phyloP scores from a whole-genome alignment of 2,888 invertebrate species.

The Philereme vetulata region DNA sequence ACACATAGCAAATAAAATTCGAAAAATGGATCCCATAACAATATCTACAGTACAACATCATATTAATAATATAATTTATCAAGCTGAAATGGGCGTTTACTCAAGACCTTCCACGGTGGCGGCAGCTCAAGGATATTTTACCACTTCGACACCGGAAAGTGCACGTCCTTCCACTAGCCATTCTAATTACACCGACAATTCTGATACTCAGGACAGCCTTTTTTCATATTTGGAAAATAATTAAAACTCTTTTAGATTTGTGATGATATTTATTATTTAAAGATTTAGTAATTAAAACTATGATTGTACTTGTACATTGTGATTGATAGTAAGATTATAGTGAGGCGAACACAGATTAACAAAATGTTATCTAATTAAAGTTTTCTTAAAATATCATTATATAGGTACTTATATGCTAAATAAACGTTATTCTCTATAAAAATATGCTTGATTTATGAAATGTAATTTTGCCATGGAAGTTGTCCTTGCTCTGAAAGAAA shows the following conservation, averaged over 20 bases:
- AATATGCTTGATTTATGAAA: slow-evolving; percentile 22
- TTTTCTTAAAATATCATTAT: slow-evolving; percentile 15
- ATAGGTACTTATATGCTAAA: slow-evolving; percentile 18
- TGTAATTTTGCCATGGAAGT: slow-evolving; percentile 25
- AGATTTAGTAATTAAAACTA: slow-evolving; percentile 15
- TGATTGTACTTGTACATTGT: slow-evolving; percentile 16
- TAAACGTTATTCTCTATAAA: slow-evolving; percentile 20
- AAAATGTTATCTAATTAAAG: slow-evolving; percentile 14
- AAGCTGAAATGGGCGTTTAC: too few relatives aligned
- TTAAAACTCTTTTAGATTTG: slow-evolving; percentile 23
- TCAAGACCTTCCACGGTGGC: too few relatives aligned
- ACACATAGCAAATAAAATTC: too few relatives aligned
- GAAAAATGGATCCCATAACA: too few relatives aligned
- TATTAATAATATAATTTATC: too few relatives aligned
- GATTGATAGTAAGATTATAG: slow-evolving; percentile 15
- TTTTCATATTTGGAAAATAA: slow-evolving; percentile 13
- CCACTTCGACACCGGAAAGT: too few relatives aligned
- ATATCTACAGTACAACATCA: too few relatives aligned
- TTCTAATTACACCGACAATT: too few relatives aligned
- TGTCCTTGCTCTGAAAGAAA: slow-evolving; percentile 27
- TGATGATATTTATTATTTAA: slow-evolving; percentile 15
- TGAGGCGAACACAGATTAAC: slow-evolving; percentile 17
- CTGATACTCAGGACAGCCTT: too few relatives aligned
- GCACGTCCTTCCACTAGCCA: too few relatives aligned
- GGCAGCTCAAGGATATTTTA: too few relatives aligned